Percentiles rank a stretch among this genome's conserved stretches.
Evolutionary conservation across 2,113 vertebrate species (phyloP).

Genomic region (Onychostoma macrolepis): DNA sequence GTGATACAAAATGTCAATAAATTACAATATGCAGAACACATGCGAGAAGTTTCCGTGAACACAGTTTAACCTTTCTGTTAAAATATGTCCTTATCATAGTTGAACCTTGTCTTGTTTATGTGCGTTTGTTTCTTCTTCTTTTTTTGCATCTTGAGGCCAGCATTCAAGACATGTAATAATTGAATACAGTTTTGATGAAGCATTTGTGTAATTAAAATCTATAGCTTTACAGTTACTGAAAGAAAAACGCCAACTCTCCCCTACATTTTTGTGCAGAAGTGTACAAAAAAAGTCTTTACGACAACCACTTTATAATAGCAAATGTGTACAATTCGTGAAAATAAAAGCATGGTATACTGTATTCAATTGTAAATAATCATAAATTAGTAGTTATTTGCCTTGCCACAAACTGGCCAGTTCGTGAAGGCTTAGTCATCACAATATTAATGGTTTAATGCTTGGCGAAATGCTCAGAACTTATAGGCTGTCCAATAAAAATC

Average conservation of each 20-base stretch:
- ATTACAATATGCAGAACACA: background rate
- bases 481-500: slow-evolving; percentile 9
- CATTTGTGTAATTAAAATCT: background rate
- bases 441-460: slow-evolving; percentile 7
- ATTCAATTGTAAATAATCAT: background rate
- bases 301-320: background rate
- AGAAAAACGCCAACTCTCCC: background rate
- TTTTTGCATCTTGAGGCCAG: background rate
- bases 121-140: background rate
- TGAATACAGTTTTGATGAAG: background rate
- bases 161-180: background rate
- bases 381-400: background rate
- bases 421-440: background rate
- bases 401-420: background rate
- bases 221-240: background rate
- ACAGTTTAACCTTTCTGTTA: no score
- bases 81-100: no score
- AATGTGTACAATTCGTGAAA: background rate
- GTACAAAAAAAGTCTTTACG: background rate
- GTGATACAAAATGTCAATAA: background rate
- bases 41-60: no score
- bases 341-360: background rate
- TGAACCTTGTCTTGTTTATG: no score
- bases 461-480: slow-evolving; percentile 9
- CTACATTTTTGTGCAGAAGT: background rate